Evolutionary conservation across 2,113 vertebrate genomes (phyloP).

Genomic region (Formicarius rufipectus): DNA sequence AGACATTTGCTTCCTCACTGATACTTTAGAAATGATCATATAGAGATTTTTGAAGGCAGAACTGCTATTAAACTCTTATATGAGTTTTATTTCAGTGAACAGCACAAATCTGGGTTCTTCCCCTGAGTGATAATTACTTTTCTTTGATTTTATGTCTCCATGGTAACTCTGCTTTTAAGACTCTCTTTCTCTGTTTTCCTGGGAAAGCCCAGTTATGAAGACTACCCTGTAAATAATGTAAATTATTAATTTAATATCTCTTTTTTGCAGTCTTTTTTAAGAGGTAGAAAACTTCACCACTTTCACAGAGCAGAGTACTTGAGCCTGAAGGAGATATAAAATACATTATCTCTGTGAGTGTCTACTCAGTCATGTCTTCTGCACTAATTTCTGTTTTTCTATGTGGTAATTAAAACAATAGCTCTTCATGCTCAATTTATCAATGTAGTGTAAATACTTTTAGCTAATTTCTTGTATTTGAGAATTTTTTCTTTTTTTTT

Average conservation of each 20-base stretch:
- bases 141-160: background rate
- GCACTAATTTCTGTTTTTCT: background rate
- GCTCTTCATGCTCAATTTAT: background rate
- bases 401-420: background rate
- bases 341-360: background rate
- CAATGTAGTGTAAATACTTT: background rate
- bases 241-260: background rate
- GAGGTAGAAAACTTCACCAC: background rate
- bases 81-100: background rate
- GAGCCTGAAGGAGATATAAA: background rate
- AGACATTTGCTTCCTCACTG: background rate
- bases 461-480: background rate
- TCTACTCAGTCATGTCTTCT: background rate
- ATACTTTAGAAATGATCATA: background rate
- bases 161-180: background rate
- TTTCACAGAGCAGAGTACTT: background rate
- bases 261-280: background rate
- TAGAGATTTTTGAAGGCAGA: background rate
- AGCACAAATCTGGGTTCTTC: background rate
- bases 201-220: background rate
- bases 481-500: background rate
- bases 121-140: background rate
- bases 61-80: background rate
- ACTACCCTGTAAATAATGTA: background rate
- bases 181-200: background rate